phyloP scores from a whole-genome alignment of 2,888 invertebrate genomes.

The Nomada fabriciana region DNA sequence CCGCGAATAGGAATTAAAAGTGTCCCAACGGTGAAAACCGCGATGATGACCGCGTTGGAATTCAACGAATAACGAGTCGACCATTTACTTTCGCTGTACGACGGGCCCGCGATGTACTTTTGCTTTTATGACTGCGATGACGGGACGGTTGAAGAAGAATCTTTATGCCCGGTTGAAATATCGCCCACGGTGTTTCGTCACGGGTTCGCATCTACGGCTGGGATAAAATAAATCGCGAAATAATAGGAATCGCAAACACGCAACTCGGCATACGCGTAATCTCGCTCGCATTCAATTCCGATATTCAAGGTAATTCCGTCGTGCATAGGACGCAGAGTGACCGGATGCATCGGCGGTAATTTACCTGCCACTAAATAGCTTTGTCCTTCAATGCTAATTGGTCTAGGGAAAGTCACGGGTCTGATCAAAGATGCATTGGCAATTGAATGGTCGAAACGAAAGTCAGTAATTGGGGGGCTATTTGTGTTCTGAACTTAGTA shows the following conservation, averaged over 20 bases:
- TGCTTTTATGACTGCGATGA: conserved; percentile 28
- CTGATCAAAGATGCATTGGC: conserved; percentile 43
- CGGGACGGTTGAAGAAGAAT: conserved; percentile 1
- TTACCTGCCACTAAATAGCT: conserved; percentile 61
- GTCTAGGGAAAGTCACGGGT: conserved; percentile 62
- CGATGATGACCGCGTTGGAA: conserved; percentile 24
- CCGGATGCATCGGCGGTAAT: conserved; percentile 68
- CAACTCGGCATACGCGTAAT: conserved; percentile 13
- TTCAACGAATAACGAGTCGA: conserved; percentile 23
- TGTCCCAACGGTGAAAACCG: conserved; percentile 37
- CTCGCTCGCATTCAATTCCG: conserved; percentile 49
- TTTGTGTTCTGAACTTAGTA: too few relatives aligned
- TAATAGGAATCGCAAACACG: conserved; percentile 9
- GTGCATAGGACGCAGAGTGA: conserved; percentile 39
- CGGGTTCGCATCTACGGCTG: not conserved
- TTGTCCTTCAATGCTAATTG: conserved; percentile 66
- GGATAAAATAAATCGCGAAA: not conserved
- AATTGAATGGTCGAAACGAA: conserved; percentile 24
- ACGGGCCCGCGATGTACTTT: conserved; percentile 4
- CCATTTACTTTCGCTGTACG: conserved; percentile 50
- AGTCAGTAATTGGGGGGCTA: not conserved
- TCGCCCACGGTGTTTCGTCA: not conserved
- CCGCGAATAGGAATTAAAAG: conserved; percentile 49
- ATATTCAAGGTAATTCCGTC: conserved; percentile 62
- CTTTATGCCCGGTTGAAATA: not conserved